Percentiles rank a stretch among this genome's conserved stretches.
These are phyloP conservation scores for Eulemur macaco DNA, from an alignment of 2,113 vertebrate species.

Conservation along the genomic window DNA sequence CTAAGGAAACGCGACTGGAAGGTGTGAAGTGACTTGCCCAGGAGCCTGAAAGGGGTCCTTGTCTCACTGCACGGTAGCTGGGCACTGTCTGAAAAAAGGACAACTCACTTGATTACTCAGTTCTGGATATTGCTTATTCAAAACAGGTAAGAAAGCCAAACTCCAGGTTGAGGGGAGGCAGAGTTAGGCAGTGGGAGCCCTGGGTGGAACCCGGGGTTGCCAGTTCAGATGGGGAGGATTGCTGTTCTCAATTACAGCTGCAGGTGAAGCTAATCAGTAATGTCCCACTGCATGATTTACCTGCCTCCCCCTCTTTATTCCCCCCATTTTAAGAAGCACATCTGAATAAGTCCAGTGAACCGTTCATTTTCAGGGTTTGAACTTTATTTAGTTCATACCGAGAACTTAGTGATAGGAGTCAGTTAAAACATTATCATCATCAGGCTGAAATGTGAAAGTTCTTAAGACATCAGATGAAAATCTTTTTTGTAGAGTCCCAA, in stretches of 20 bases:
- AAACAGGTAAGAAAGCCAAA: background rate
- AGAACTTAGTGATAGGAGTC: background rate
- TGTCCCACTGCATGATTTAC: background rate
- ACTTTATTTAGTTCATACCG: background rate
- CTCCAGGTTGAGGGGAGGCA: accelerated
- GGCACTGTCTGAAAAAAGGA: background rate
- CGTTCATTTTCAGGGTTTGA: background rate
- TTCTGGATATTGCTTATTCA: background rate
- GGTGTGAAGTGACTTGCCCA: background rate
- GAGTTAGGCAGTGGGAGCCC: background rate
- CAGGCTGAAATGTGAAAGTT: background rate
- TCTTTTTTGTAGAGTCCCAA: background rate
- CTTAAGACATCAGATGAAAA: background rate
- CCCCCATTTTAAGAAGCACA: background rate
- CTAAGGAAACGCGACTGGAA: background rate
- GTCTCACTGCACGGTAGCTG: background rate
- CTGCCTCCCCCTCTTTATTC: background rate
- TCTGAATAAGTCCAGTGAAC: background rate
- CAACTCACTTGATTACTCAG: background rate
- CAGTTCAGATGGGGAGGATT: background rate
- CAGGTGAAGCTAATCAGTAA: background rate
- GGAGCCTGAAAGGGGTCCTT: background rate
- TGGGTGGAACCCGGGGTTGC: too few relatives aligned
- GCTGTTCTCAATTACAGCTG: background rate
- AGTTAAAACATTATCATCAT: background rate